Evolutionary conservation across 2,888 invertebrate genomes (phyloP), one percentile per base, ranked within the genome.

Genomic region (Patella ulyssiponensis): DNA sequence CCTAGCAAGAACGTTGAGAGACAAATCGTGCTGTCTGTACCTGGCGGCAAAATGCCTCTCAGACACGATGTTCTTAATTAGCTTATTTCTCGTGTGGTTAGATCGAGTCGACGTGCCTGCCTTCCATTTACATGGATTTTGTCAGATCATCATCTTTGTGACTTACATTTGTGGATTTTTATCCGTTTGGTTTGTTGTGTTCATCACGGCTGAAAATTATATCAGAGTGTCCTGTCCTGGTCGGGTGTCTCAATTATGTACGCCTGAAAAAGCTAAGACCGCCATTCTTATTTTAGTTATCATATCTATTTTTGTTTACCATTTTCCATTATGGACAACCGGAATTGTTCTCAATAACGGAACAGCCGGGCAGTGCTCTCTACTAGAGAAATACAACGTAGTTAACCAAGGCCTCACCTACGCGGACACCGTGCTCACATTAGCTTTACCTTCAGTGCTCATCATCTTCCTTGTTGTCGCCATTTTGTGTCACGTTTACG

Each of bases 121-220:
- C n/a, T 82, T 83, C 72, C 81, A 83, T 76, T 71, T 92, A 91
- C 69, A 93, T 17, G 93, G 93, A 3, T 80, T 86, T 23, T 87
- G 87, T 52, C 82, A 83, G 71, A 78, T 83, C 11, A 80, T 84
- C 33, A 82, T 86, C 7, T 88, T 85, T 73, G 77, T 83, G 64
- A 81, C 84, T 52, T 94, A 94, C 86, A 93, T 95, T 77, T 94
- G 95, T 81, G 95, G 95, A 87, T 95, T 95, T 88, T 92, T 95
- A 78, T 96, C 96, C 85, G 95, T 95, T 0, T 97, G 96, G 96
- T 93, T 96, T 79, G 95, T 96, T 23, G 95, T 96, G 11, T 95
- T 96, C 0, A 96, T 97, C 88, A 96, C 96, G 0, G 93, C 95
- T 1, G 96, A 97, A 89, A 93, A 96, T 20, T 96, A 95, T 89